Evolutionary conservation across 2,888 invertebrate species (phyloP), one percentile per base, ranked within the genome.

Genomic region (Sinotaia quadrata): DNA sequence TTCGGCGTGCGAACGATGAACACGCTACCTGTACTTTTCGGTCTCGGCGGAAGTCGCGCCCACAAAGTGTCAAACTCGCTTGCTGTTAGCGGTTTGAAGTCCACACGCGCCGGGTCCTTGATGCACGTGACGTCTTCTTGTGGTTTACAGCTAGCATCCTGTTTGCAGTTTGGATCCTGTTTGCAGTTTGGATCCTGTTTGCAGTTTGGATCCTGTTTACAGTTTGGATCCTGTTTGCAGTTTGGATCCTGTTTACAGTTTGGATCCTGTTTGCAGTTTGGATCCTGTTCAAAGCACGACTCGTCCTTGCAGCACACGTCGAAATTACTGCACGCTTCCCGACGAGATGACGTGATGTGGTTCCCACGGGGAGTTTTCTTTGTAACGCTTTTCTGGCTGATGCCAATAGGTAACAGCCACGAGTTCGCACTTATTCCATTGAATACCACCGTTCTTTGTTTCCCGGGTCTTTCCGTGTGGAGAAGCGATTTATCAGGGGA

Each of bases 351-450:
- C 12, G 49, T 12, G n/a, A 31, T 36, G 7, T 29, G 15, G n/a
- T n/a, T n/a, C 5, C n/a, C 21, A 24, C 34, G 31, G 21, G 36
- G n/a, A 27, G 57, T 52, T 18, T 63, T 44, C 34, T 47, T 33
- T 7, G 56, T 58, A n/a, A 29, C 27, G 36, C 56, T 54, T 41
- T 56, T 21, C 29, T 59, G 56, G 29, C 52, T 51, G 33, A 71
- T 56, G 12, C 71, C 71, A 7, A 68, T 59, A n/a, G 71, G 71
- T 33, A 68, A 44, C 27, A 71, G 65, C 71, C 71, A 71, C 12
- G 68, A 63, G 56, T 71, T 71, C 24, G 71, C 71, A 29, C 65
- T 71, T 54, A 71, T 63, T n/a, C 71, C 71, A 29, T 71, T 71
- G 60, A 65, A 71, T 8, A 71, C 60, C 10, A 68, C 51, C 8